These are phyloP conservation scores for Tapera naevia DNA, from an alignment of 2,797 vertebrate genomes.

Conservation along the genomic window DNA sequence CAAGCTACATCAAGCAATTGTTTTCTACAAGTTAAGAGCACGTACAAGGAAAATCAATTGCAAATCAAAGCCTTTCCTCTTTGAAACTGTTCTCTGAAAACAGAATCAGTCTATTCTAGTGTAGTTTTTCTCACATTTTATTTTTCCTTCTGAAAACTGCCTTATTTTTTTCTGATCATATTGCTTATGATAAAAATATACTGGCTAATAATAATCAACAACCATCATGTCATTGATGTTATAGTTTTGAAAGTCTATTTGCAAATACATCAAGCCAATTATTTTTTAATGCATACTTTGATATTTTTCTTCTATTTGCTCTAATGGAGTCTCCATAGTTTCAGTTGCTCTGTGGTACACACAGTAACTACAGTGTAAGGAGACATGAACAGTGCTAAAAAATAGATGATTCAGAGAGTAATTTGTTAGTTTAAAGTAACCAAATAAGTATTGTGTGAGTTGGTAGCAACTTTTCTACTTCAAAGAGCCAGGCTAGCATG, in stretches of 20 bases:
- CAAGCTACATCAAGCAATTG: neutral
- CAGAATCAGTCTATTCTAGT: neutral
- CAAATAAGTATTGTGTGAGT: neutral
- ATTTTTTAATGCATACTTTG: neutral
- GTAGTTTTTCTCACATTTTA: neutral
- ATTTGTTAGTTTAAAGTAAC: constrained; percentile 11
- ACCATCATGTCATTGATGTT: neutral
- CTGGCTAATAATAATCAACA: neutral
- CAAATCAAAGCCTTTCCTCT: neutral
- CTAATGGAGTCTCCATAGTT: constrained; percentile 11
- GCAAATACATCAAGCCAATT: constrained; percentile 5
- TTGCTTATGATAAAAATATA: neutral
- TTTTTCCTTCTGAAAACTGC: neutral
- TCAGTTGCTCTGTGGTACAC: constrained; percentile 29
- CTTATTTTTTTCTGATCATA: neutral
- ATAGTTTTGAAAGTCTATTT: constrained; percentile 56
- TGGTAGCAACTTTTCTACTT: neutral
- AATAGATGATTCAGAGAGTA: neutral
- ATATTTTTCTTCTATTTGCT: constrained; percentile 26
- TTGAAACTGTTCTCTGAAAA: neutral
- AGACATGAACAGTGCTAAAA: constrained; percentile 23
- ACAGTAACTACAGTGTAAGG: constrained; percentile 38
- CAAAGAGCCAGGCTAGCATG: neutral
- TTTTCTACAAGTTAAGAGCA: neutral
- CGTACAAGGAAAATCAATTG: neutral